A percentile compares a stretch with the other conserved stretches of the same genome.
These are phyloP conservation scores for Ophthalmolycus amberensis DNA, from an alignment of 2,113 vertebrate genomes.

Conservation along the genomic window DNA sequence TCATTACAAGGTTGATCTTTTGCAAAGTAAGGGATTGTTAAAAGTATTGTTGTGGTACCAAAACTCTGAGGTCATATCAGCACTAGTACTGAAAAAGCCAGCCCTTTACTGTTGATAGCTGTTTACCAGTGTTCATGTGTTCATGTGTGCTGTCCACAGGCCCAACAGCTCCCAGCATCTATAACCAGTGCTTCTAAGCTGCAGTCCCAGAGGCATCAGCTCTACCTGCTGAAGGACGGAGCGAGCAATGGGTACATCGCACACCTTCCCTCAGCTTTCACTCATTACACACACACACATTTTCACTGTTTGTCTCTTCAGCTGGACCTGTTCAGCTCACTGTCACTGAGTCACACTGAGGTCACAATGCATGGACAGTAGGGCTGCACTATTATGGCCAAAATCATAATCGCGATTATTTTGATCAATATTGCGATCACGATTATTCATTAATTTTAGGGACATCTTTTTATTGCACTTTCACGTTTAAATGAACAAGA, in stretches of 20 bases:
- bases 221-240: constrained; percentile 90
- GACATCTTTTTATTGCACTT: too few relatives aligned
- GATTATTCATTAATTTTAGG: too few relatives aligned
- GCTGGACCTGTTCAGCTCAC: neutral
- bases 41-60: neutral
- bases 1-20: neutral
- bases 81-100: neutral
- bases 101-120: neutral
- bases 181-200: constrained; percentile 90
- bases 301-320: constrained; percentile 4
- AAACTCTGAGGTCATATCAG: neutral
- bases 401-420: too few relatives aligned
- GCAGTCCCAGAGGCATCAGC: constrained; percentile 88
- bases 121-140: neutral
- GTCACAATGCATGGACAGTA: neutral
- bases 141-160: constrained; percentile 72
- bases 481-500: too few relatives aligned
- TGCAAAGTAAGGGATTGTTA: neutral
- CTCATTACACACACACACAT: neutral
- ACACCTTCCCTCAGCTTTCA: neutral
- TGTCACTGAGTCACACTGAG: constrained; percentile 8
- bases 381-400: too few relatives aligned
- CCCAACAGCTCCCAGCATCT: constrained; percentile 87
- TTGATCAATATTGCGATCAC: too few relatives aligned
- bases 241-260: constrained; percentile 84